phyloP scores from a whole-genome alignment of 2,797 vertebrate genomes.

The Arctocebus calabarensis region DNA sequence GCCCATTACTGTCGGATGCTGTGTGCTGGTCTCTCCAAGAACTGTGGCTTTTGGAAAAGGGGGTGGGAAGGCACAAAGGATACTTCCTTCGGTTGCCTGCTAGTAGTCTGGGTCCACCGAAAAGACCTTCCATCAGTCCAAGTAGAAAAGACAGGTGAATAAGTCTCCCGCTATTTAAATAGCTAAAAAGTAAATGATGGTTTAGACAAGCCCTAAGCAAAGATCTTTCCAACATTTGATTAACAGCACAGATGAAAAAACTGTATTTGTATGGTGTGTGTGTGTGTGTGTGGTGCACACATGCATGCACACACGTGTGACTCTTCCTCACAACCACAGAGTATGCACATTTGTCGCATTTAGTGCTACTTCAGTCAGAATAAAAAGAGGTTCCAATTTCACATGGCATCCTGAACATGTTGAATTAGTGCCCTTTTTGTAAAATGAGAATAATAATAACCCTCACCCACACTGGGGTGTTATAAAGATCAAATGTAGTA shows the following conservation, averaged over 20 bases:
- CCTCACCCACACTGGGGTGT: background rate
- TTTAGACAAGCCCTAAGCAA: slow-evolving; percentile 53
- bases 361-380: background rate
- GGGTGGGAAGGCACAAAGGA: slow-evolving; percentile 66
- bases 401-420: background rate
- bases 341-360: background rate
- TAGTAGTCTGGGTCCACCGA: slow-evolving; percentile 45
- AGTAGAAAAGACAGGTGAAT: slow-evolving; percentile 39
- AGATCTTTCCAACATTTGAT: background rate
- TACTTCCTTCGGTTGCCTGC: slow-evolving; percentile 58
- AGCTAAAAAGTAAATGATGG: slow-evolving; percentile 49
- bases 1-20: slow-evolving; percentile 81
- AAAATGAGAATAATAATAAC: background rate
- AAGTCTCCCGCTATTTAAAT: slow-evolving; percentile 26
- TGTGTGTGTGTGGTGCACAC: background rate
- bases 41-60: slow-evolving; percentile 66
- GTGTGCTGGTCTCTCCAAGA: slow-evolving; percentile 71
- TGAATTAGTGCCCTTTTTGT: background rate
- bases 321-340: background rate
- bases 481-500: background rate
- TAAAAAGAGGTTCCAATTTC: background rate
- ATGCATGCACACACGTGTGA: background rate
- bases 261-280: background rate
- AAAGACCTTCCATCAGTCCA: slow-evolving; percentile 25
- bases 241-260: background rate